These are phyloP conservation scores for Neoniphon sammara DNA, from an alignment of 2,797 vertebrate genomes.

Conservation along the genomic window DNA sequence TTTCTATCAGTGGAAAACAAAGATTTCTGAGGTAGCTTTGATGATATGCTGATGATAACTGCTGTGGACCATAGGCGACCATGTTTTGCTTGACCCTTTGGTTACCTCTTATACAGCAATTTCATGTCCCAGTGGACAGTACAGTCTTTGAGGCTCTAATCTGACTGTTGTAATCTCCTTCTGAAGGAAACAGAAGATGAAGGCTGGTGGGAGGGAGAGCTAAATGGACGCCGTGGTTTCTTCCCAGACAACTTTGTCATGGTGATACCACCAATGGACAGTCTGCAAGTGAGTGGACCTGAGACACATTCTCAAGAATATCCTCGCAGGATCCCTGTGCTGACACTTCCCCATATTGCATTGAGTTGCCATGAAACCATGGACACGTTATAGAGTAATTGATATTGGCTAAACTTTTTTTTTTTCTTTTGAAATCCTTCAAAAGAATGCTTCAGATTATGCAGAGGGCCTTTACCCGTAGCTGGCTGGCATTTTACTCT, in stretches of 20 bases:
- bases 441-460: neutral
- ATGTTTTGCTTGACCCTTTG: conserved; percentile 29
- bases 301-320: conserved; percentile 14
- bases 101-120: conserved; percentile 44
- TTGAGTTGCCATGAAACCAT: conserved; percentile 32
- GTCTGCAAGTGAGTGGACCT: conserved; percentile 77
- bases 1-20: neutral
- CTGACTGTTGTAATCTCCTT: conserved; percentile 63
- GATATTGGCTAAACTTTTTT: neutral
- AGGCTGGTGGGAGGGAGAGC: conserved; percentile 94
- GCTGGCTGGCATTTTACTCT: conserved; percentile 3
- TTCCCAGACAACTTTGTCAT: conserved; percentile 93
- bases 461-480: conserved; percentile 4
- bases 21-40: neutral
- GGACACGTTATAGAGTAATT: conserved; percentile 44
- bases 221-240: conserved; percentile 83
- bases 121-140: conserved; percentile 44
- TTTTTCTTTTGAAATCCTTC: conserved; percentile 11
- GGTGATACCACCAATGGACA: conserved; percentile 77
- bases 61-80: neutral
- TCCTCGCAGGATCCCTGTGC: neutral
- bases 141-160: conserved; percentile 50
- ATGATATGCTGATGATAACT: neutral
- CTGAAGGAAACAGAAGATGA: conserved; percentile 85
- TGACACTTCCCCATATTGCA: neutral